These are phyloP conservation scores for Malacosoma neustria DNA, from an alignment of 2,888 invertebrate genomes.

Conservation along the genomic window DNA sequence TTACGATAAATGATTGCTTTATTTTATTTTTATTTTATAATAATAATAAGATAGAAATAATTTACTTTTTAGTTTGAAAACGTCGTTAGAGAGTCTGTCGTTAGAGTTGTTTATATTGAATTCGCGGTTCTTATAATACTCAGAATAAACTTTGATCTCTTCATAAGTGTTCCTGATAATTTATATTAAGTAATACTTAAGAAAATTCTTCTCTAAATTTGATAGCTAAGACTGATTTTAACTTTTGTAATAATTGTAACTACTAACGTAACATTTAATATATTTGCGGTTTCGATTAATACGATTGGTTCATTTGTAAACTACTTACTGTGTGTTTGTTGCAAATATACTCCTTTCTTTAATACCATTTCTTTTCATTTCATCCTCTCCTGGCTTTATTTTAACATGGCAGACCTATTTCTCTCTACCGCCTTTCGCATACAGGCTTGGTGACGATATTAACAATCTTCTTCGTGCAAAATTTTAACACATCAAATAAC, in stretches of 20 bases:
- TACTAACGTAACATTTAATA: conserved; percentile 45
- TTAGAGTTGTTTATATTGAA: conserved; percentile 27
- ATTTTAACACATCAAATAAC: conserved; percentile 49
- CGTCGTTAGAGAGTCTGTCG: too few species aligned
- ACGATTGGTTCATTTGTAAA: conserved; percentile 48
- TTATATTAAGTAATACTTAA: conserved; percentile 26
- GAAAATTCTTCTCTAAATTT: conserved; percentile 17
- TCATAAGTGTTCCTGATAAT: conserved; percentile 47
- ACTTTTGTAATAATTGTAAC: conserved; percentile 44
- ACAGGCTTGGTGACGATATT: conserved; percentile 64
- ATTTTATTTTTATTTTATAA: too few species aligned
- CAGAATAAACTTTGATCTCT: conserved; percentile 48
- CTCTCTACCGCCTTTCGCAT: conserved; percentile 53
- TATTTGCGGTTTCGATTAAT: conserved; percentile 38
- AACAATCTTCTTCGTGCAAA: conserved; percentile 53
- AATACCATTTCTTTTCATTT: conserved; percentile 70
- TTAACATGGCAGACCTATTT: conserved; percentile 59
- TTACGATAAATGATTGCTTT: too few species aligned
- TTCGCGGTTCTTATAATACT: conserved; percentile 21
- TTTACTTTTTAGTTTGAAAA: too few species aligned
- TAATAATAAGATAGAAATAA: too few species aligned
- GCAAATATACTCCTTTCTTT: conserved; percentile 74
- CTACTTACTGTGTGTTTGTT: conserved; percentile 70
- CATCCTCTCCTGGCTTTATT: conserved; percentile 68
- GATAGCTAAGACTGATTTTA: conserved; percentile 53